Evolutionary conservation across 2,113 vertebrate species (phyloP), one percentile per base, ranked within the genome.

Genomic region (Asarcornis scutulata): DNA sequence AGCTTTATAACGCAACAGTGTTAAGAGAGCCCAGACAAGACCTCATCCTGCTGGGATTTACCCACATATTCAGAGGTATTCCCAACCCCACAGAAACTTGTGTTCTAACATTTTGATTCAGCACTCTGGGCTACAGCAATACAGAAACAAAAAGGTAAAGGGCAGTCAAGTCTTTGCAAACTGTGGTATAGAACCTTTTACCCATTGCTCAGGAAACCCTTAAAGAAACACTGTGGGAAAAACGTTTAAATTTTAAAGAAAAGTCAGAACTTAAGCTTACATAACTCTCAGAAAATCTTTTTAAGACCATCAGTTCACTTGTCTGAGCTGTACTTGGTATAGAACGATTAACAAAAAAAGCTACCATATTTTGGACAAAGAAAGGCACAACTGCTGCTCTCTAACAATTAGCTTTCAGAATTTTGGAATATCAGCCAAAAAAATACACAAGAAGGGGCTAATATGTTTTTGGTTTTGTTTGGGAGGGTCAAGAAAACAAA

Each of bases 81-180:
- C 29, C 29, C 23, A 66, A 18, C 0, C 5, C 2, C 7, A 26
- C 72, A 34, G 44, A 72, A 91, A 82, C 4, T 48, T 0, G 0
- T 48, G 32, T 7, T 52, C 38, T 56, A 48, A 22, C 40, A 17
- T 46, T 88, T 31, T 40, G 23, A n/a, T 60, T 67, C 77, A 34
- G 31, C 42, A 15, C 40, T 53, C 9, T 25, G 23, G 17, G 31
- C 69, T 81, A 73, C 6, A 95, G 60, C 15, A 75, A 20, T 84
- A 63, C 15, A 58, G 2, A 66, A 0, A 8, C 50, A 53, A 52
- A 62, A 78, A 59, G 26, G 17, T 62, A n/a, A 92, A 92, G 21
- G 42, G 13, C 40, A 80, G 11, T 23, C 32, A 71, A 38, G 25
- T 11, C 44, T 74, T 81, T 40, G n/a, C 31, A 69, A 48, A 66